Base-by-base conservation (phyloP, 2,797 vertebrate genomes). In the Pteronotus mesoamericanus region DNA sequence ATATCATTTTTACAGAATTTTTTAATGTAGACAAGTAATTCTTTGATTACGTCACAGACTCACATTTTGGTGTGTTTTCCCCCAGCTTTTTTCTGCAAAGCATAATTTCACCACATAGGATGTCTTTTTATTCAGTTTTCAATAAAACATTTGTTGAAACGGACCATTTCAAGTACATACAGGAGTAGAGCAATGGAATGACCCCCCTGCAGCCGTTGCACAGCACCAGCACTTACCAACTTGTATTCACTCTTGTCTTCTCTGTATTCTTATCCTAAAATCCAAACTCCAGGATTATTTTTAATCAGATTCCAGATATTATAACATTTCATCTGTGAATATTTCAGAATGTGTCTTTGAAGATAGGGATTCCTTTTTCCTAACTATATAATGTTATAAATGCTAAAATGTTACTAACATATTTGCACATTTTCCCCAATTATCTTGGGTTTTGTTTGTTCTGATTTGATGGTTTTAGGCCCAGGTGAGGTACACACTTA, bases 351-450 rank as follows among this genome's bases (percentile, higher is more conserved):
- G 4, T 85, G 7, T 64, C 61, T 90, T 32, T 83, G 71, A 91
- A 87, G 22, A 68, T 61, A 48, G 3, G 77, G n/a, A 61, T 26
- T 92, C 12, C 82, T 89, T 92, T 59, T 95, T 51, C 68, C 32
- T 24, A 61, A 39, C 53, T n/a, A 69, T 42, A 5, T 32, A 37
- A 64, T 48, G 29, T 86, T 78, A 9, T n/a, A 55, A 66, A 74
- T 86, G 21, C 46, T 34, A 0, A 80, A 15, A n/a, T 89, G 8
- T 91, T 39, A 86, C n/a, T 74, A 51, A 48, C 5, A 14, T 78
- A 39, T 9, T 77, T 42, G 85, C 55, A 32, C 29, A 39, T 64
- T 77, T 68, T n/a, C 48, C n/a, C 44, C n/a, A 66, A 0, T 64
- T 89, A 12, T 53, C 16, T 77, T 69, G 44, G n/a, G 37, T 19